Conservation (phyloP, 2,113 vertebrate genomes). For the Peromyscus leucopus region DNA sequence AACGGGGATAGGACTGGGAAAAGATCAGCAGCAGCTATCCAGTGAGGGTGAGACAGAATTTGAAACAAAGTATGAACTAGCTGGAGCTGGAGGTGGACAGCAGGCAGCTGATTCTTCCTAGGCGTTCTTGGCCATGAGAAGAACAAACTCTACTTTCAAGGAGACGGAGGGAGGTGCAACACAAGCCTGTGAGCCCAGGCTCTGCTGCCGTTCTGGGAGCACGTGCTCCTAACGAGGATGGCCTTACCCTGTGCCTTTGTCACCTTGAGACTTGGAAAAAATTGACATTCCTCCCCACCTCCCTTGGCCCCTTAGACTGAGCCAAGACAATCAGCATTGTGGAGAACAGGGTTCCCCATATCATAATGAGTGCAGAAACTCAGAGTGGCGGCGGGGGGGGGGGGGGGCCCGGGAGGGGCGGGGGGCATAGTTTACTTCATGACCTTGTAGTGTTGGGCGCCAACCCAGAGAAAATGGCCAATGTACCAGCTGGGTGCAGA, state of each 20-base stretch:
- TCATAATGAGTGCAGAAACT: background rate
- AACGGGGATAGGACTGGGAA: fast-evolving
- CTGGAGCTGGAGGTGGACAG: background rate
- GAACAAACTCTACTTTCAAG: background rate
- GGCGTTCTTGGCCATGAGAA: background rate
- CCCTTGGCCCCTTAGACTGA: background rate
- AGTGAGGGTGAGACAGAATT: background rate
- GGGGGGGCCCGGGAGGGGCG: no score
- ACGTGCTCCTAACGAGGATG: background rate
- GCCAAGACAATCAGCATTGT: background rate
- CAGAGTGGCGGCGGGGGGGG: no score
- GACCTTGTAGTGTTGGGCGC: background rate
- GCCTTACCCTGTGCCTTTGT: background rate
- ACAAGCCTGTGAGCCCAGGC: background rate
- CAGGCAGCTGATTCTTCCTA: background rate
- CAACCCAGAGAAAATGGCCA: background rate
- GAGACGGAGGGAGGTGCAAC: background rate
- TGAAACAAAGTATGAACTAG: background rate
- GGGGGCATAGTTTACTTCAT: background rate
- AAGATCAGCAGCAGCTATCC: background rate
- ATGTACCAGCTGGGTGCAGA: background rate
- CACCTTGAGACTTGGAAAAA: background rate
- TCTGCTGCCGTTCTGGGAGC: background rate
- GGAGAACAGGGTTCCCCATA: background rate
- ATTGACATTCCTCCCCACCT: background rate